A percentile compares a stretch with the other conserved stretches of the same genome.
phyloP scores from a whole-genome alignment of 2,888 invertebrate genomes.

The Diachrysia chrysitis region DNA sequence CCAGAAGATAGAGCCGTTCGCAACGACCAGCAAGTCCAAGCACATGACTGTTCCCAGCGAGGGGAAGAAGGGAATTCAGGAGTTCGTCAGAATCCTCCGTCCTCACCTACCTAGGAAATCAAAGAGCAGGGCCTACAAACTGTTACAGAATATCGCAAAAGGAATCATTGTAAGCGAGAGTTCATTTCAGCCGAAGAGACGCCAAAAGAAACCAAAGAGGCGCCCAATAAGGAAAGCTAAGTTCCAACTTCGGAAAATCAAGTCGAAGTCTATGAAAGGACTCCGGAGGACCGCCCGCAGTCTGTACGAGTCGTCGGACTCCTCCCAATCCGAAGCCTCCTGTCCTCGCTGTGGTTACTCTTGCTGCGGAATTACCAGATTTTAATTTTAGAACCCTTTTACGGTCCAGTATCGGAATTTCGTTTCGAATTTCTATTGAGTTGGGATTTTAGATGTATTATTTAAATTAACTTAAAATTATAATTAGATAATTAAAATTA shows the following conservation, averaged over 20 bases:
- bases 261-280: conserved; percentile 19
- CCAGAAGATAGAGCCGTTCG: conserved; percentile 12
- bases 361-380: conserved; percentile 24
- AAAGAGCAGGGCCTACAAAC: conserved; percentile 62
- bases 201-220: conserved; percentile 12
- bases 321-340: conserved; percentile 20
- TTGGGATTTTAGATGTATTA: conserved; percentile 1
- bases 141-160: conserved; percentile 56
- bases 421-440: conserved; percentile 1
- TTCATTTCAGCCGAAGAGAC: conserved; percentile 17
- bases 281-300: conserved; percentile 13
- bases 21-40: conserved; percentile 40
- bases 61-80: conserved; percentile 14
- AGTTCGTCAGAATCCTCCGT: conserved; percentile 49
- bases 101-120: conserved; percentile 60
- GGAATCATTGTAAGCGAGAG: conserved; percentile 26
- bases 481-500: not conserved
- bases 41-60: not conserved
- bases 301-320: conserved; percentile 30
- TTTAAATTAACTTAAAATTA: conserved; percentile 2
- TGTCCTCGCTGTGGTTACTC: conserved; percentile 41
- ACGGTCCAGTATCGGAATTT: not conserved
- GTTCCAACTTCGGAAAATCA: not conserved
- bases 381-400: conserved; percentile 12
- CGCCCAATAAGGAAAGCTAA: conserved; percentile 13